Base-by-base conservation (phyloP, 2,113 vertebrate genomes). In the Hippolais icterina region DNA sequence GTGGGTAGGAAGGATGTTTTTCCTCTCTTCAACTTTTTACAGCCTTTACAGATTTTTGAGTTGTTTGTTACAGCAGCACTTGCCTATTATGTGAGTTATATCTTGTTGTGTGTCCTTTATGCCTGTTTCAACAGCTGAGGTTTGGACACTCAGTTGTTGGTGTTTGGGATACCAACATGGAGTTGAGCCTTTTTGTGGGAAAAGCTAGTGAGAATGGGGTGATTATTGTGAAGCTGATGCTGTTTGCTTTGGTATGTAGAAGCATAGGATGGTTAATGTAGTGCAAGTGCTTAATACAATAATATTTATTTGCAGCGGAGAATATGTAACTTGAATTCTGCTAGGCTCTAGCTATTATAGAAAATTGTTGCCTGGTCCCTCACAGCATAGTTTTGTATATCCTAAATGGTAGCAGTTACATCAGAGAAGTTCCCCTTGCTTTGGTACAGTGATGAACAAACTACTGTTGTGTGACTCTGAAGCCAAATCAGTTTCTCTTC, bases 81-180 rank as follows among this genome's bases (percentile, higher is more conserved):
- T 81, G 22, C 28, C 11, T 49, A 4, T 66, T 76, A 15, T 6
- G 37, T 5, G 6, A 39, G 28, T 75, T 74, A 17, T 29, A 25
- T 60, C 23, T 53, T 68, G 2, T 57, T 72, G 15, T 52, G 39
- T 82, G 29, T 60, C n/a, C 13, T 82, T 60, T 47, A 9, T 44
- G 59, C 35, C 14, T 52, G 4, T 46, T 76, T 83, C 29, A 50
- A 1, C 60, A 63, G 31, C 14, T 0, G 0, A 35, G 7, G 5
- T 79, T 71, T 3, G 11, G 41, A 18, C 31, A 19, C 33, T 77
- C 31, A 31, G 11, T 39, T 39, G 37, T 39, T 39, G 37, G 37
- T 82, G n/a, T 35, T 31, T 37, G 24, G 46, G 24, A 3, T 49
- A 29, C 6, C 3, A 8, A 47, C 21, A 37, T 1, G 24, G 47